Evolutionary conservation across 2,797 vertebrate genomes (phyloP).

Genomic region (Lycodopsis pacificus): DNA sequence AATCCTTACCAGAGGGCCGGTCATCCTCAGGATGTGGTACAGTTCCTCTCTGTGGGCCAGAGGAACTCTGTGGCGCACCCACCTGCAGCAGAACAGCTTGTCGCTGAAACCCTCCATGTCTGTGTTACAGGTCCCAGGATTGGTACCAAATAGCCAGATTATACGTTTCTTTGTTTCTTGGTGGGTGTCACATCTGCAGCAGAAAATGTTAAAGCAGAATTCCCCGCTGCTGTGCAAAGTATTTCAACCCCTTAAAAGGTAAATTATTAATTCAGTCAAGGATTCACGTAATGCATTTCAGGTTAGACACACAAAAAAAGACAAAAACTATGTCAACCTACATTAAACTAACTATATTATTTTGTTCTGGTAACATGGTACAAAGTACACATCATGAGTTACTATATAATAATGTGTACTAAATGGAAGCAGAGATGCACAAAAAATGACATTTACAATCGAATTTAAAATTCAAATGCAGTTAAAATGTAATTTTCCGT

Average conservation of each 20-base stretch:
- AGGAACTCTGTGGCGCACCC: slow-evolving; percentile 67
- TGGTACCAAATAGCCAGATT: too few species aligned
- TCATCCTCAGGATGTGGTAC: slow-evolving; percentile 82
- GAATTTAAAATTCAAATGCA: slow-evolving; percentile 3
- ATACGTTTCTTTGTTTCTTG: too few species aligned
- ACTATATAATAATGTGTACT: not conserved
- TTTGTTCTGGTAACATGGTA: not conserved
- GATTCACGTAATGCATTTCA: slow-evolving; percentile 2
- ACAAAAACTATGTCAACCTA: too few species aligned
- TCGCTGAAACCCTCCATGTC: slow-evolving; percentile 67
- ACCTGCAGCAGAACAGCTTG: slow-evolving; percentile 74
- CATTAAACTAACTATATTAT: not conserved
- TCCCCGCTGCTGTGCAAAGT: slow-evolving; percentile 25
- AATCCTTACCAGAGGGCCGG: slow-evolving; percentile 83
- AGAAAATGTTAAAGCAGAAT: too few species aligned
- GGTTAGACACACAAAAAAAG: not conserved
- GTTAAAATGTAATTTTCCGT: not conserved
- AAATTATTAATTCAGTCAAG: slow-evolving; percentile 62
- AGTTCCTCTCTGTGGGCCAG: slow-evolving; percentile 77
- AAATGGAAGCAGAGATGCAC: not conserved
- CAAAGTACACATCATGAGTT: slow-evolving; percentile 3
- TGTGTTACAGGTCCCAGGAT: too few species aligned
- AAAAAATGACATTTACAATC: not conserved
- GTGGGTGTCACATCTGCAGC: too few species aligned
- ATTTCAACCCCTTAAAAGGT: slow-evolving; percentile 58